Base-by-base conservation (phyloP, 2,113 vertebrate genomes). In the Pomatostomus ruficeps region DNA sequence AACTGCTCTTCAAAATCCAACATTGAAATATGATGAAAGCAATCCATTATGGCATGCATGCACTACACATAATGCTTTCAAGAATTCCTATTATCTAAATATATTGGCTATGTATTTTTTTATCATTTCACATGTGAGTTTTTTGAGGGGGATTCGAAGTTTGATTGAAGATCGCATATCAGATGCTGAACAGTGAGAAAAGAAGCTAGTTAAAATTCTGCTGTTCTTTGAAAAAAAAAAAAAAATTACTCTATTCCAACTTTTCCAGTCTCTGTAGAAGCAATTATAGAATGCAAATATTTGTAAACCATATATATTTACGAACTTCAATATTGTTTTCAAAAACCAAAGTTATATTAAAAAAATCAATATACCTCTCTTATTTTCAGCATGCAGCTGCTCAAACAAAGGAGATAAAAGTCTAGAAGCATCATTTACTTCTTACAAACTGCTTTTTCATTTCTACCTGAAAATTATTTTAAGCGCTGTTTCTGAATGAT, bases 201-300 rank as follows among this genome's bases (percentile, higher is more conserved):
- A 92, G 17, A 62, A 83, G 12, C 33, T 75, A 82, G 62, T 86
- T 90, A 88, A 92, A 94, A 90, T 90, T 85, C 61, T 82, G 70
- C 43, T 95, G 38, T 20, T 83, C 62, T 78, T 93, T 81, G 33
- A 45, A 93, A 48, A 70, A 55, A 49, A 80, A 55, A 66, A 57
- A 36, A 28, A 33, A 80, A 89, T 87, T 76, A 58, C 14, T 92
- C 24, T 79, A 70, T 88, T 86, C 89, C 73, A 93, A 66, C 13
- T 19, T 94, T 95, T 93, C 38, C 51, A 89, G 22, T 75, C 57
- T 88, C 43, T 88, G 48, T 86, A 88, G 82, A 97, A 93, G 45
- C 58, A 85, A 95, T 94, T 92, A 93, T 63, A 76, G n/a, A 96
- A 85, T 68, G 80, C 33, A 96, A 95, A 94, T 96, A 96, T 93